Percentiles rank a stretch among this genome's conserved stretches.
These are phyloP conservation scores for Metacarcinus magister DNA, from an alignment of 2,888 invertebrate species.

Conservation along the genomic window DNA sequence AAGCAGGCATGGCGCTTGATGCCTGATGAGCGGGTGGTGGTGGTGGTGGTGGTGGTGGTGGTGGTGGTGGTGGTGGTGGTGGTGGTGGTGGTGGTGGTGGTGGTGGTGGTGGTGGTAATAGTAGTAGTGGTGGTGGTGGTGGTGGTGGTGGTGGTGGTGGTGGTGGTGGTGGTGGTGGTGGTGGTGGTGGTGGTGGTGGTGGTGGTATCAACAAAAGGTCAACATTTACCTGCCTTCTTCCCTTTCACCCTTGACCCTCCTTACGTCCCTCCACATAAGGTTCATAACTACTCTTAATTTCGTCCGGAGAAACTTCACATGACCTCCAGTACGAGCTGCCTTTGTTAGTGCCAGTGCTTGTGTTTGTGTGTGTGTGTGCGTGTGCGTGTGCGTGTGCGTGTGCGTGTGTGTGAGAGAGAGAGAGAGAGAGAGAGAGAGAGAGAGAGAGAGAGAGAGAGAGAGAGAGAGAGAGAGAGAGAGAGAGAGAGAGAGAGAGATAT, in stretches of 20 bases:
- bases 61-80: not conserved
- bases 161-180: not conserved
- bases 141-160: not conserved
- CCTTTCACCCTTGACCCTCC: constrained; percentile 40
- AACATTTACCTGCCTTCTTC: not conserved
- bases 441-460: constrained; percentile 47
- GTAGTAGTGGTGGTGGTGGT: not conserved
- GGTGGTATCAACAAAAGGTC: not conserved
- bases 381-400: constrained; percentile 44
- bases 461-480: constrained; percentile 43
- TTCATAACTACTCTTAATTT: not conserved
- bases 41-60: not conserved
- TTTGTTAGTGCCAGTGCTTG: not conserved
- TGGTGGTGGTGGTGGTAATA: not conserved
- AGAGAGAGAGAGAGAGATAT: not conserved
- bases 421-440: not conserved
- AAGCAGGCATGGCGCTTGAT: too few relatives aligned
- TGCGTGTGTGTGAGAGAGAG: constrained; percentile 42
- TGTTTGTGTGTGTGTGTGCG: not conserved
- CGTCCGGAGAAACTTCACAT: constrained; percentile 17
- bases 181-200: not conserved
- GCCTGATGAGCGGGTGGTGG: not conserved
- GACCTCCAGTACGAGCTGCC: not conserved
- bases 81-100: not conserved
- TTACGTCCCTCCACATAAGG: not conserved